Conservation (phyloP, 2,113 vertebrate species). For the Protobothrops flavoviridis region DNA sequence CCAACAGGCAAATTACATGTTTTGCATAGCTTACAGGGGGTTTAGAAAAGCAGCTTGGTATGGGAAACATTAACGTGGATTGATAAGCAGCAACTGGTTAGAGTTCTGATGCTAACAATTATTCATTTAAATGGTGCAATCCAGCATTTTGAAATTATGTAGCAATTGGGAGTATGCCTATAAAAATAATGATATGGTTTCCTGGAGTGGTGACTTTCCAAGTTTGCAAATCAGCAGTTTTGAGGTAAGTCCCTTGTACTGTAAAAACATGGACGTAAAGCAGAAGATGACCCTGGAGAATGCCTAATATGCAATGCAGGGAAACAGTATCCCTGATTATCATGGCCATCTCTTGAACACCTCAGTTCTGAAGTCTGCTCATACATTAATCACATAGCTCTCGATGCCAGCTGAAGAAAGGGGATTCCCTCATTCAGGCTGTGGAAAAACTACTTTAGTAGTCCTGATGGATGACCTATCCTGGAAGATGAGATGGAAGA, state of each 20-base stretch:
- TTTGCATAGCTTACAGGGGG: slow-evolving; percentile 34
- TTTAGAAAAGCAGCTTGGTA: slow-evolving; percentile 3
- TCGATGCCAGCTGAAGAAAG: not conserved
- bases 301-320: not conserved
- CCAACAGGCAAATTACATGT: not conserved
- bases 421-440: not conserved
- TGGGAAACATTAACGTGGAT: slow-evolving; percentile 54
- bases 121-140: slow-evolving; percentile 54
- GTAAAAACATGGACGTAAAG: not conserved
- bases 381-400: not conserved
- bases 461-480: not conserved
- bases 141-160: slow-evolving; percentile 27
- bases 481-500: not conserved
- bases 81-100: slow-evolving; percentile 18
- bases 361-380: not conserved
- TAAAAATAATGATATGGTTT: not conserved
- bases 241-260: not conserved
- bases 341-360: not conserved
- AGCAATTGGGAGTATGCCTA: slow-evolving; percentile 6
- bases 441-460: not conserved
- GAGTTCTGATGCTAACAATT: slow-evolving; percentile 38
- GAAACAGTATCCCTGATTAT: rapidly evolving
- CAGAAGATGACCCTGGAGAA: not conserved
- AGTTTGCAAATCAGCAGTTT: not conserved
- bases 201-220: not conserved